Evolutionary conservation across 1,140 invertebrate species (phyloP).

Genomic region (Megathymus violae): DNA sequence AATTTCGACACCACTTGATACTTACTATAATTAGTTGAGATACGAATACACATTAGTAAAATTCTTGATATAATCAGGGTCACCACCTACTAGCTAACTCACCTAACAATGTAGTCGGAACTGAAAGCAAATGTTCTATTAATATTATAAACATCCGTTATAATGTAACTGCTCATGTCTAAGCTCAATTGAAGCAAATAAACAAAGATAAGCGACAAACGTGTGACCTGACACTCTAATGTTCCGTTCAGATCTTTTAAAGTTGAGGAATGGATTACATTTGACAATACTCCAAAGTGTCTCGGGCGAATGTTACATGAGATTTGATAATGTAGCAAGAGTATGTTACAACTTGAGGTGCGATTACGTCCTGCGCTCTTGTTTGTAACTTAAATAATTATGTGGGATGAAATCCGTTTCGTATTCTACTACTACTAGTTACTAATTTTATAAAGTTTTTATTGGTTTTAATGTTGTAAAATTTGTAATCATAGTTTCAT

Average conservation of each 20-base stretch:
- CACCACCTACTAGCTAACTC: neutral
- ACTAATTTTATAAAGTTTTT: too few species aligned
- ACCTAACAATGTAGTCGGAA: slow-evolving; percentile 1
- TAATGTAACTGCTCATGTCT: slow-evolving; percentile 14
- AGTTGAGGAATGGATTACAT: neutral
- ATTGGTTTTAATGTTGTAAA: too few species aligned
- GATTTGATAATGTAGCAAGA: neutral
- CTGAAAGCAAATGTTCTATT: slow-evolving; percentile 2
- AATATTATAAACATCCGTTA: slow-evolving; percentile 28
- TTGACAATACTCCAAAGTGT: neutral
- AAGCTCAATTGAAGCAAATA: slow-evolving; percentile 7
- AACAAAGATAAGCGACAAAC: slow-evolving; percentile 14
- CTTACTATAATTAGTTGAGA: too few species aligned
- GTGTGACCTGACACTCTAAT: slow-evolving; percentile 7
- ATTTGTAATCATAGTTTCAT: too few species aligned
- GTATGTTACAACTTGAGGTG: neutral
- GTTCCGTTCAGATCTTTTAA: neutral
- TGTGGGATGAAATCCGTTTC: too few species aligned
- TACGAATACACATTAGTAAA: too few species aligned
- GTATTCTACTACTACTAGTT: too few species aligned
- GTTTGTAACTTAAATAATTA: neutral
- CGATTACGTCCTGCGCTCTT: neutral
- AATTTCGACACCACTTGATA: too few species aligned
- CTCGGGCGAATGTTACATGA: neutral
- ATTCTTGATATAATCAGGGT: neutral